A percentile compares a stretch with the other conserved stretches of the same genome.
Evolutionary conservation across 2,113 vertebrate genomes (phyloP).

Genomic region (Dasypus novemcinctus): DNA sequence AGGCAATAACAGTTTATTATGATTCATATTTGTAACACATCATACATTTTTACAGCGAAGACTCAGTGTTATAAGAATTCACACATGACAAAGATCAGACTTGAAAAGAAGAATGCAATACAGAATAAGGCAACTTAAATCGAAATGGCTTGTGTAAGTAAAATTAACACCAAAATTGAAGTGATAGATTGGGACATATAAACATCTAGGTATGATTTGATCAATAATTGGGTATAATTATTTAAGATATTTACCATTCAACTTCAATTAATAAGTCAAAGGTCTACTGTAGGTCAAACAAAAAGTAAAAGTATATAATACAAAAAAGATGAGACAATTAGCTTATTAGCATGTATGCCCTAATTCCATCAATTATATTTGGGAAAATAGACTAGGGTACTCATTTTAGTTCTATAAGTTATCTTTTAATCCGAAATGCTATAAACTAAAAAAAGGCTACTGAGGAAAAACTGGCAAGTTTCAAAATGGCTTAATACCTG

Average conservation of each 20-base stretch:
- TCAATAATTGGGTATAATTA: conserved; percentile 50
- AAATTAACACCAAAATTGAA: conserved; percentile 25
- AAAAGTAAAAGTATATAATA: not conserved
- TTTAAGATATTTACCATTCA: conserved; percentile 14
- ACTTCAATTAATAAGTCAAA: not conserved
- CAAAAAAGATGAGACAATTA: not conserved
- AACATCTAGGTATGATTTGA: conserved; percentile 50
- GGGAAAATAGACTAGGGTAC: not conserved
- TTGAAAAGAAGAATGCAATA: conserved; percentile 67
- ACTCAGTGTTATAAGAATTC: conserved; percentile 81
- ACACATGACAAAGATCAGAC: conserved; percentile 73
- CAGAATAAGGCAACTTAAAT: conserved; percentile 83
- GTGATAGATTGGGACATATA: not conserved
- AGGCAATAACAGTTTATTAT: conserved; percentile 74
- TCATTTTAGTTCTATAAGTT: not conserved
- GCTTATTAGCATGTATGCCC: not conserved
- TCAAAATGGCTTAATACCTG: conserved; percentile 24
- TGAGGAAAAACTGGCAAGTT: not conserved
- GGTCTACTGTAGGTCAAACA: conserved; percentile 14
- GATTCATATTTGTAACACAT: conserved; percentile 79
- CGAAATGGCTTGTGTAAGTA: conserved; percentile 70
- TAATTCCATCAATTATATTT: not conserved
- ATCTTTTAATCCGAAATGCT: conserved; percentile 27
- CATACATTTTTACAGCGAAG: conserved; percentile 80
- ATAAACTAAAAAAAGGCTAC: not conserved